These are phyloP conservation scores for Meiosimyza decipiens DNA, from an alignment of 2,888 invertebrate genomes.

Conservation along the genomic window DNA sequence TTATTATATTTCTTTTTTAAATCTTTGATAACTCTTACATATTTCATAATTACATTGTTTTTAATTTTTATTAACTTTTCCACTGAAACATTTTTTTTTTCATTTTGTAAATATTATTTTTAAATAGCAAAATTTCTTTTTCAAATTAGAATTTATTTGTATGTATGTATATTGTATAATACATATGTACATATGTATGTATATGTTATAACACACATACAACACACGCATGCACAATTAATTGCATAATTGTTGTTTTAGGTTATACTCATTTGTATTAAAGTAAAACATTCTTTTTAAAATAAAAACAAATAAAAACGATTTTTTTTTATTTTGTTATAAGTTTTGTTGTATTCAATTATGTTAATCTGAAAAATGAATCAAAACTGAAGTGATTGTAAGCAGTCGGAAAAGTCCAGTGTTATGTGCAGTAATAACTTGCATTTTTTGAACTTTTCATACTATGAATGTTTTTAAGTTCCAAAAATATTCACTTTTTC, in stretches of 20 bases:
- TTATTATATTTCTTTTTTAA: conserved; percentile 38
- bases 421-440: no score
- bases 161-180: conserved; percentile 6
- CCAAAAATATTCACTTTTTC: no score
- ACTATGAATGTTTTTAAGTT: no score
- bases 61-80: conserved; percentile 27
- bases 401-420: no score
- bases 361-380: no score
- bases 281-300: conserved; percentile 43
- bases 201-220: neutral
- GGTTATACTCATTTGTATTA: conserved; percentile 31
- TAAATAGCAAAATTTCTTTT: conserved; percentile 56
- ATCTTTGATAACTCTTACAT: conserved; percentile 40
- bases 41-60: conserved; percentile 45
- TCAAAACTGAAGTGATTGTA: no score
- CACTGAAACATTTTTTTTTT: conserved; percentile 26
- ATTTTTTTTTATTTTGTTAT: no score
- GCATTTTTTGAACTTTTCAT: no score
- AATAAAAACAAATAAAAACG: conserved; percentile 44
- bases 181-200: neutral
- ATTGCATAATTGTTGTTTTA: conserved; percentile 26
- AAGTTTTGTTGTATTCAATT: no score
- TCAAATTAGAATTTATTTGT: conserved; percentile 43
- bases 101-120: conserved; percentile 61
- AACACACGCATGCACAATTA: neutral